phyloP scores from a whole-genome alignment of 2,888 invertebrate genomes.

The Agriopis leucophaearia region DNA sequence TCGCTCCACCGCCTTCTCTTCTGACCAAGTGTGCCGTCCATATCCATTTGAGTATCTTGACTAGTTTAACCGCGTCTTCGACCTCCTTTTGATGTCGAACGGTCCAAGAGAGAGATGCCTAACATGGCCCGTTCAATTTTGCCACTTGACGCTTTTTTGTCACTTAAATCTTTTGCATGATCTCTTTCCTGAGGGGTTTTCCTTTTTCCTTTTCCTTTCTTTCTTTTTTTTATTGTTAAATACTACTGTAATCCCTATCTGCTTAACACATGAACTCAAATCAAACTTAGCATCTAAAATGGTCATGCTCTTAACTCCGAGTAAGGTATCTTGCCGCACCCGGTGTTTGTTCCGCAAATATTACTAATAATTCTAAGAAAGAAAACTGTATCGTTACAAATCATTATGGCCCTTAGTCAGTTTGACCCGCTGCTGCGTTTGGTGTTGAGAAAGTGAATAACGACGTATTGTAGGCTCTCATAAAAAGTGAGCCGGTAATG shows the following conservation, averaged over 20 bases:
- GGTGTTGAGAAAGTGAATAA: constrained; percentile 34
- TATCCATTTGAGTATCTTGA: too few relatives aligned
- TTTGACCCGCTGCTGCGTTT: constrained; percentile 29
- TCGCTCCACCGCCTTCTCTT: too few relatives aligned
- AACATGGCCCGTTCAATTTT: too few relatives aligned
- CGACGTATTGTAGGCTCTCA: constrained; percentile 22
- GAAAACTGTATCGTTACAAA: constrained; percentile 32
- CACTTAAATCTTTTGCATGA: too few relatives aligned
- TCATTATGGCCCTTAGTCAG: constrained; percentile 7
- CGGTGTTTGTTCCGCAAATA: constrained; percentile 29
- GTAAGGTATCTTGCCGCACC: constrained; percentile 11
- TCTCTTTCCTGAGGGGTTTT: too few relatives aligned
- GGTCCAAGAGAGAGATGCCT: too few relatives aligned
- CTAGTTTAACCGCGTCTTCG: too few relatives aligned
- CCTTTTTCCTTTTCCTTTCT: too few relatives aligned
- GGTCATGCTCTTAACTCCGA: constrained; percentile 4
- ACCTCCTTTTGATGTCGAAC: too few relatives aligned
- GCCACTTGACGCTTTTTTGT: too few relatives aligned
- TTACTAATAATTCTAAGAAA: constrained; percentile 29
- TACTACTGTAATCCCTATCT: background rate
- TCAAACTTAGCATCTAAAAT: background rate
- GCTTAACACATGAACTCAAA: constrained; percentile 8
- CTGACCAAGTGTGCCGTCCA: too few relatives aligned
- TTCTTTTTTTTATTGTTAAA: too few relatives aligned
- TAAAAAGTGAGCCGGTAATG: background rate